Evolutionary conservation across 2,888 invertebrate genomes (phyloP).

Genomic region (Agriopis leucophaearia): DNA sequence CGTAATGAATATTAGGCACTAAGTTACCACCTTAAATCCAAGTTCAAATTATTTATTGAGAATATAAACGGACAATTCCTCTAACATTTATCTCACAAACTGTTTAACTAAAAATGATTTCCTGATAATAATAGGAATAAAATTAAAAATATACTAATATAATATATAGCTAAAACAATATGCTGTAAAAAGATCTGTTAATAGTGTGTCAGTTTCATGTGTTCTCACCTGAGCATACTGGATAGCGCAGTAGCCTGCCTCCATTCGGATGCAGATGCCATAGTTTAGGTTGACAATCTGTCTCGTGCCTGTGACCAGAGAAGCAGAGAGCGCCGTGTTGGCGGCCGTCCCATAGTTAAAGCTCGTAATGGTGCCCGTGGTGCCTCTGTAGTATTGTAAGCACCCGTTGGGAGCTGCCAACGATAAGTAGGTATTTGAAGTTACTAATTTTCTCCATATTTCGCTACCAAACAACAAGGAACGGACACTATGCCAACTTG

Average conservation of each 20-base stretch:
- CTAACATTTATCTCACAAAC: no score
- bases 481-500: no score
- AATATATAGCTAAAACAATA: no score
- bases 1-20: background rate
- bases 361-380: conserved; percentile 88
- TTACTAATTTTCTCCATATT: no score
- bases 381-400: conserved; percentile 90
- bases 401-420: conserved; percentile 91
- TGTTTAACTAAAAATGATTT: no score
- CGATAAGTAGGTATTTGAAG: background rate
- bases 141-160: no score
- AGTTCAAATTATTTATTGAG: no score
- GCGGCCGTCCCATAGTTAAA: conserved; percentile 91
- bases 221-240: conserved; percentile 86
- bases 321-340: conserved; percentile 83
- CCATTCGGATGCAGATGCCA: conserved; percentile 92
- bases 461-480: no score
- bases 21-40: background rate
- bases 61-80: no score
- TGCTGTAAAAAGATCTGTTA: no score
- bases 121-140: no score
- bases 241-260: conserved; percentile 90
- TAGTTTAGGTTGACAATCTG: conserved; percentile 91
- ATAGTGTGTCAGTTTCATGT: background rate
- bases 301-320: conserved; percentile 88